Evolutionary conservation across 2,797 vertebrate species (phyloP), one percentile per base, ranked within the genome.

Genomic region (Lepus townsendii): DNA sequence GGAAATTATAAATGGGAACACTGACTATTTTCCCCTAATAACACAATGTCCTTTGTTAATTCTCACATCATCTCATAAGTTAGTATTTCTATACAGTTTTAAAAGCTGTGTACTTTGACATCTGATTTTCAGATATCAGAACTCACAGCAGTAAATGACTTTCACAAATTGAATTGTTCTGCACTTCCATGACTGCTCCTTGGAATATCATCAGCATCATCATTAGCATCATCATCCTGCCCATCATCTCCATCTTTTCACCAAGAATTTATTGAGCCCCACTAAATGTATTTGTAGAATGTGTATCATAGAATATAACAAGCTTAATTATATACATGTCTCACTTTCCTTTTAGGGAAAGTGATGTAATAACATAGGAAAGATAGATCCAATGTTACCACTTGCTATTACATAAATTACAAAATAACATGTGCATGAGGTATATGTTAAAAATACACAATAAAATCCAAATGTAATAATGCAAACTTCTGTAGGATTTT

Each of bases 51-150:
- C 3, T 90, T 75, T 76, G 27, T 26, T 52, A 57, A 72, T 86
- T 26, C 10, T 79, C 17, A 80, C 4, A 88, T 65, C 57, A 54
- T 52, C 3, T 27, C 50, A 91, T 52, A 32, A 54, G 50, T 93
- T 84, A 24, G 13, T 69, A 78, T 19, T 69, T 72, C 54, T 79
- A 63, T 8, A 83, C 2, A 84, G 30, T 68, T 69, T 52, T 19
- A 79, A 92, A 83, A 63, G 76, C 26, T 47, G 22, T 60, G 1
- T 47, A 30, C 24, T 65, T 85, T 50, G 9, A 75, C 14, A 93
- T 87, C 24, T 87, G 30, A 35, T 66, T 86, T 88, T 88, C 72
- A 35, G 35, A 7, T 71, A 79, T 24, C 57, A 94, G 38, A 87
- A 86, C 6, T 66, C 1, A n/a, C 22, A 80, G 20, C 5, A 92